Evolutionary conservation across 2,888 invertebrate genomes (phyloP).

Genomic region (Ennomos fuscantarius): DNA sequence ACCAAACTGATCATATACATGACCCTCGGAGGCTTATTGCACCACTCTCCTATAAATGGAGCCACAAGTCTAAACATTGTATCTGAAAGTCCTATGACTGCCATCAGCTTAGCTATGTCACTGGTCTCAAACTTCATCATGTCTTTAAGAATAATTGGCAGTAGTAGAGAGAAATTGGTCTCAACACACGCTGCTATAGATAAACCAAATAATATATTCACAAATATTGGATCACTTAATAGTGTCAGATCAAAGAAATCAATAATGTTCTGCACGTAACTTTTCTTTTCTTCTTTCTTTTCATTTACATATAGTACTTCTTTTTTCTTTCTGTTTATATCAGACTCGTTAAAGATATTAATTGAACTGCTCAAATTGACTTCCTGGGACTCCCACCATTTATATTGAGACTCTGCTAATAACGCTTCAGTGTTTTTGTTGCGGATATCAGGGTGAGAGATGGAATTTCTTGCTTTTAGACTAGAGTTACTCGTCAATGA

Average conservation of each 20-base stretch:
- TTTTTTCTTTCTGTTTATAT: constrained; percentile 51
- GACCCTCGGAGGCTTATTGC: constrained; percentile 85
- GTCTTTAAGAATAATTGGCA: constrained; percentile 88
- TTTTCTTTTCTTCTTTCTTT: constrained; percentile 49
- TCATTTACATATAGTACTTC: constrained; percentile 41
- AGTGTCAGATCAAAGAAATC: constrained; percentile 87
- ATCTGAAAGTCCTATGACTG: constrained; percentile 84
- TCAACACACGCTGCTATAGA: constrained; percentile 89
- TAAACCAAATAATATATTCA: constrained; percentile 88
- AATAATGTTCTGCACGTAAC: constrained; percentile 64
- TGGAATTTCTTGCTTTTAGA: constrained; percentile 67
- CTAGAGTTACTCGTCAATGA: constrained; percentile 62
- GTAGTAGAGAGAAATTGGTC: constrained; percentile 87
- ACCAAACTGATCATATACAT: constrained; percentile 87
- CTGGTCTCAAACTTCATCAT: constrained; percentile 84
- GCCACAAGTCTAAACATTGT: constrained; percentile 86
- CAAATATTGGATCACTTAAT: constrained; percentile 87
- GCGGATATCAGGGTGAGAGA: constrained; percentile 74
- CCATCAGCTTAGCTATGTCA: constrained; percentile 87
- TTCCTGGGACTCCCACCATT: constrained; percentile 86
- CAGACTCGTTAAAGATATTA: constrained; percentile 81
- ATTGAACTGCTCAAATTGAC: constrained; percentile 86
- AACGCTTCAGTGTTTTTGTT: constrained; percentile 57
- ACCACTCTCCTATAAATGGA: constrained; percentile 88
- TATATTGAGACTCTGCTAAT: constrained; percentile 64